These are phyloP conservation scores for Ganaspis brasiliensis DNA, from an alignment of 2,888 invertebrate species.

Conservation along the genomic window DNA sequence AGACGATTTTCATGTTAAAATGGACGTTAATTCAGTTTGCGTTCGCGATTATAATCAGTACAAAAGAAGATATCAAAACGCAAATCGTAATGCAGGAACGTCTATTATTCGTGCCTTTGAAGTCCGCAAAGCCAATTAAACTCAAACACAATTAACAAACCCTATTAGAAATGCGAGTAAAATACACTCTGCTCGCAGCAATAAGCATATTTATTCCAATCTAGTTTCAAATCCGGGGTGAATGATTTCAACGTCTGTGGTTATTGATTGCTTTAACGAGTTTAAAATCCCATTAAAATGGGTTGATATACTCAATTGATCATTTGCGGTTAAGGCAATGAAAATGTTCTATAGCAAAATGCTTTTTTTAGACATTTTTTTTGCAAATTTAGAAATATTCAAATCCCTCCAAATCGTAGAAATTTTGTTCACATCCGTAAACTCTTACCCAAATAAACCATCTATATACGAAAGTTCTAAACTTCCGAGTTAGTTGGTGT, in stretches of 20 bases:
- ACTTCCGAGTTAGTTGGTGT: slow-evolving; percentile 30
- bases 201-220: slow-evolving; percentile 22
- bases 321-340: too few species aligned
- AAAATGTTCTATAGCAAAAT: background rate
- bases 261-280: background rate
- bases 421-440: background rate
- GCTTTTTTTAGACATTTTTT: too few species aligned
- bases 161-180: slow-evolving; percentile 6
- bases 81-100: slow-evolving; percentile 7
- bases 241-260: background rate
- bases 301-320: background rate
- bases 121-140: slow-evolving; percentile 16
- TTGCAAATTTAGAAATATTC: too few species aligned
- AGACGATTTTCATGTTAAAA: background rate
- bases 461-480: slow-evolving; percentile 25
- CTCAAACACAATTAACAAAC: slow-evolving; percentile 20
- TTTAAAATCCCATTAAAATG: background rate
- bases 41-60: slow-evolving; percentile 20
- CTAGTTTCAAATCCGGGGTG: background rate
- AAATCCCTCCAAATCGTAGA: too few species aligned
- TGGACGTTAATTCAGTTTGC: slow-evolving; percentile 11
- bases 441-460: background rate
- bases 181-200: background rate
- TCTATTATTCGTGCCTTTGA: slow-evolving; percentile 8
- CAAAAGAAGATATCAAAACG: slow-evolving; percentile 9